These are phyloP conservation scores for Trogon surrucura DNA, from an alignment of 2,113 vertebrate genomes.

Conservation along the genomic window DNA sequence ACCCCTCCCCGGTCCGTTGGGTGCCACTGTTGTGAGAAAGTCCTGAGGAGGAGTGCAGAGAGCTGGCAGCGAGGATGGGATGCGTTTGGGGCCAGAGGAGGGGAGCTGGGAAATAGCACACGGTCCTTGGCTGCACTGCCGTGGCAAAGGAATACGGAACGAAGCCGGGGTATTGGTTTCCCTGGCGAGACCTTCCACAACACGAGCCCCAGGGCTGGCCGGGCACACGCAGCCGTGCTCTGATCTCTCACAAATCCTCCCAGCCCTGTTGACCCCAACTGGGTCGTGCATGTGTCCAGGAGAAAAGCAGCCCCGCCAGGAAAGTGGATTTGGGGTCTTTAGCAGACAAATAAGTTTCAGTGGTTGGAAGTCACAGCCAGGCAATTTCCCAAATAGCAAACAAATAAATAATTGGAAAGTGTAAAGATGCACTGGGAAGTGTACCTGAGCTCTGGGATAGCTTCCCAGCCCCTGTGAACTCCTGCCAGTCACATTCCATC, in stretches of 20 bases:
- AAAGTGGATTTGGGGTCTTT: neutral
- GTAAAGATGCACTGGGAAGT: neutral
- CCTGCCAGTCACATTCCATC: neutral
- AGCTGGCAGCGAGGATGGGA: conserved; percentile 16
- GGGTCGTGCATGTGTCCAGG: neutral
- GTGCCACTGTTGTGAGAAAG: neutral
- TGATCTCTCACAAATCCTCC: neutral
- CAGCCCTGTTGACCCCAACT: rapidly evolving
- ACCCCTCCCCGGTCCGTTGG: rapidly evolving
- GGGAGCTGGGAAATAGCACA: conserved; percentile 32
- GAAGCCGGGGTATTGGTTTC: conserved; percentile 43
- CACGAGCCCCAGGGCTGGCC: neutral
- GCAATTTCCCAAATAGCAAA: neutral
- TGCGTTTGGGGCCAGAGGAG: neutral
- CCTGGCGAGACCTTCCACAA: neutral
- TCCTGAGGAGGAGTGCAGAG: neutral
- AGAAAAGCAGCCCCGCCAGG: neutral
- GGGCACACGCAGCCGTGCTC: neutral
- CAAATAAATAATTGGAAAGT: too few relatives aligned
- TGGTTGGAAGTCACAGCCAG: neutral
- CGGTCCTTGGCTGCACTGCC: neutral
- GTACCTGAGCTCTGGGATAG: neutral
- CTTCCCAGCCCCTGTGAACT: neutral
- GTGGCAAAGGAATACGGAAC: conserved; percentile 20
- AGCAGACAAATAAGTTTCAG: neutral